Evolutionary conservation across 2,888 invertebrate species (phyloP).

Genomic region (Sclerodermus sp.): DNA sequence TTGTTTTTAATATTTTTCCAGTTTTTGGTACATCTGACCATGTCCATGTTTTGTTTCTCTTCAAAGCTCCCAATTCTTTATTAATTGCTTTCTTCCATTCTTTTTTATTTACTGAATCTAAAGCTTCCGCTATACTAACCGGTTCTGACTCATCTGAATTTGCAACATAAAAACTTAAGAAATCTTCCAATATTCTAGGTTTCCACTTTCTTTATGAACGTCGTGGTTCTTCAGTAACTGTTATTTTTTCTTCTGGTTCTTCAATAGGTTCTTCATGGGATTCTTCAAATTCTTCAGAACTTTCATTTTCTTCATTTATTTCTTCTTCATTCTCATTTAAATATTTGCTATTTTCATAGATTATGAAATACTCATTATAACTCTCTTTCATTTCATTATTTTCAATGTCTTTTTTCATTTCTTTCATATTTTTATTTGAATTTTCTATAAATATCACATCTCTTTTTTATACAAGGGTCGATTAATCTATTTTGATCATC

Average conservation of each 20-base stretch:
- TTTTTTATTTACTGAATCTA: neutral
- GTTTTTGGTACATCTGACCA: neutral
- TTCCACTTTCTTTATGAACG: neutral
- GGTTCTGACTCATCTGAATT: neutral
- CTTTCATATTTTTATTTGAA: too few relatives aligned
- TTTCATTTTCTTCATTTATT: neutral
- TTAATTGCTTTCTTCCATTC: neutral
- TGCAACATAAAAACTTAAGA: neutral
- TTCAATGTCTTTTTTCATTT: too few relatives aligned
- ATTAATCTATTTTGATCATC: conserved; percentile 1
- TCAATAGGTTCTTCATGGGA: neutral
- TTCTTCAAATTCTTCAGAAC: neutral
- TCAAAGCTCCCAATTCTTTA: neutral
- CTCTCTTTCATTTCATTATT: too few relatives aligned
- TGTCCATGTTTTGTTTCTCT: neutral
- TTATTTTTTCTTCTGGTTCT: neutral
- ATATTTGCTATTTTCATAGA: too few relatives aligned
- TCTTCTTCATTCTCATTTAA: neutral
- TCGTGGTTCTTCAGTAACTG: too few relatives aligned
- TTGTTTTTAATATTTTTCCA: conserved; percentile 2
- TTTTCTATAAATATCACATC: conserved; percentile 2
- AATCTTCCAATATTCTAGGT: neutral
- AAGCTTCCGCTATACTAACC: neutral
- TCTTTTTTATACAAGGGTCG: neutral
- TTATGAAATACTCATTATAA: too few relatives aligned